These are phyloP conservation scores for Dichetophora obliterata DNA, from an alignment of 2,888 invertebrate species.

Conservation along the genomic window DNA sequence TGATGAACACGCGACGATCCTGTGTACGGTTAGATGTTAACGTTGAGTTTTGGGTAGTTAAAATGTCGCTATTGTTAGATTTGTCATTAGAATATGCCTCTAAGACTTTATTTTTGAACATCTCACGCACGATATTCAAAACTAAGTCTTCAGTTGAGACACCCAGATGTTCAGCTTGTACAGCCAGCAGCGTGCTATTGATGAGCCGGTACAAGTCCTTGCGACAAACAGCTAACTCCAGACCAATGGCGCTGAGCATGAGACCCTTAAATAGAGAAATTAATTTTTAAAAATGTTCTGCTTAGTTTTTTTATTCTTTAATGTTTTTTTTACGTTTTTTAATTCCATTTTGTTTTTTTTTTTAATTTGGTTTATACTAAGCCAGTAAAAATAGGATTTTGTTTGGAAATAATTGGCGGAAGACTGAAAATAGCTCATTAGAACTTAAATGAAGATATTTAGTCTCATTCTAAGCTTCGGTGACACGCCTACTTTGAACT, in stretches of 20 bases:
- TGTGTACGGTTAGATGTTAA: slow-evolving; percentile 33
- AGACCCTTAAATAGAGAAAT: slow-evolving; percentile 68
- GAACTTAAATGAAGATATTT: too few relatives aligned
- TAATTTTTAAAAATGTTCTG: too few relatives aligned
- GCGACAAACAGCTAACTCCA: slow-evolving; percentile 75
- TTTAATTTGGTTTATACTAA: too few relatives aligned
- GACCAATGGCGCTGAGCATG: slow-evolving; percentile 78
- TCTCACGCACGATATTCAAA: slow-evolving; percentile 61
- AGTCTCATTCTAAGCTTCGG: too few relatives aligned
- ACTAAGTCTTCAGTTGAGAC: slow-evolving; percentile 59
- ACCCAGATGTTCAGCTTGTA: slow-evolving; percentile 72
- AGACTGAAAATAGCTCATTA: too few relatives aligned
- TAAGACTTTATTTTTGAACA: slow-evolving; percentile 68
- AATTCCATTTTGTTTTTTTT: too few relatives aligned
- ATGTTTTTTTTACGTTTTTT: too few relatives aligned
- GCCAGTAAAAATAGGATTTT: too few relatives aligned
- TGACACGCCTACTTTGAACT: too few relatives aligned
- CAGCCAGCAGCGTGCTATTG: slow-evolving; percentile 75
- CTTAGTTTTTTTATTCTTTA: too few relatives aligned
- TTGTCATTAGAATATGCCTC: slow-evolving; percentile 50
- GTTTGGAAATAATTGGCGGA: too few relatives aligned
- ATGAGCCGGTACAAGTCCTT: slow-evolving; percentile 72
- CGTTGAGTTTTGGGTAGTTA: slow-evolving; percentile 63
- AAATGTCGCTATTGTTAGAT: slow-evolving; percentile 56
- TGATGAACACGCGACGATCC: slow-evolving; percentile 61